Base-by-base conservation (phyloP, 2,888 invertebrate species). In the Hydriomena furcata region DNA sequence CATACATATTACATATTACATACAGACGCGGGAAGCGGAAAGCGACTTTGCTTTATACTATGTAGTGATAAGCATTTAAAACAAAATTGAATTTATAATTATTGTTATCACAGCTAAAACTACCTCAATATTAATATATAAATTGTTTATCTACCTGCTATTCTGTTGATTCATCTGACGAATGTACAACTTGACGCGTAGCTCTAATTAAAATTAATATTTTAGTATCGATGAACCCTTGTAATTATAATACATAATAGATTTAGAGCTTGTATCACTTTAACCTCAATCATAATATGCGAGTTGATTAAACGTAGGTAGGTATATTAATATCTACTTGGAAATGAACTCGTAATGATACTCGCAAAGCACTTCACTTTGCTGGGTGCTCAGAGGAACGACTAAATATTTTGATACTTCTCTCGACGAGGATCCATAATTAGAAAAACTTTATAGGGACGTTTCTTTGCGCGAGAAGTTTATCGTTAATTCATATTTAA, bases 141-240 rank as follows among this genome's bases (percentile, higher is more conserved):
- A 37, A 32, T 42, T 24, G 25, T 10, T 36, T 41, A 35, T 30
- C 12, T 25, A 23, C 30, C 7, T 30, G 23, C 27, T 44, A 40
- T 41, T 21, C 36, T 42, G 32, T 42, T 37, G 11, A 46, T 37
- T 37, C 46, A 42, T 32, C 42, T 32, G 24, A 43, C 37, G 28
- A 37, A 52, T 20, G 36, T 10, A 44, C 31, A 41, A 24, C 46
- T 46, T 32, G 11, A 37, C 49, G 43, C 46, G 54, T 45, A 41
- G 31, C 37, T 46, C 34, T 46, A 54, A 54, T 54, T 54, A 46
- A 54, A 54, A 50, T 54, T 54, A 50, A 54, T 54, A 46, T 50
- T 45, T 50, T 34, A 23, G 49, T 54, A 54, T 54, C 54, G 54
- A 50, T 46, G 38, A 53, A 45, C 45, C 45, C 28, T 34, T 41